A percentile compares a stretch with the other conserved stretches of the same genome.
Conservation (phyloP, 2,113 vertebrate genomes). For the Halcyon malimbica region DNA sequence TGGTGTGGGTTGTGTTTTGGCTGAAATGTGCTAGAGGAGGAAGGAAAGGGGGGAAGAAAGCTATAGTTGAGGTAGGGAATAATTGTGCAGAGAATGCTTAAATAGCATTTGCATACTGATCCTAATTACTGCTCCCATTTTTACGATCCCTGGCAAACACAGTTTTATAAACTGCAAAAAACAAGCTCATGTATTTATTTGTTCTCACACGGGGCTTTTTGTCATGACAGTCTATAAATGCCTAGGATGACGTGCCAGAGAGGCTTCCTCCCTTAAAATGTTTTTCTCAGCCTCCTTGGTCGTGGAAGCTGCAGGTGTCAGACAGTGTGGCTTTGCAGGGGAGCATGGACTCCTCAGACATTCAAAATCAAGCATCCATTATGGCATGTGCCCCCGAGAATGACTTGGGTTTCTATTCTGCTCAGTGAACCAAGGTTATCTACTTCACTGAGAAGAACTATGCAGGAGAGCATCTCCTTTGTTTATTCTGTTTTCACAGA, state of each 20-base stretch:
- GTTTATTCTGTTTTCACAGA: conserved; percentile 37
- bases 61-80: background rate
- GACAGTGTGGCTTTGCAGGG: background rate
- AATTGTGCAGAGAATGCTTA: background rate
- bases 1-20: conserved; percentile 21
- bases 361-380: conserved; percentile 10
- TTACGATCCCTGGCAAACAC: background rate
- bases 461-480: conserved; percentile 35
- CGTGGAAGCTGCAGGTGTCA: background rate
- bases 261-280: background rate
- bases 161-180: conserved; percentile 4
- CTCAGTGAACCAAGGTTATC: conserved; percentile 39
- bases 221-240: background rate
- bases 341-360: background rate
- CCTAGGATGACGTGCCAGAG: background rate
- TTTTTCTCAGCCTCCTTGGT: background rate
- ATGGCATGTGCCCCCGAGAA: background rate
- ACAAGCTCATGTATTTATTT: background rate
- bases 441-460: conserved; percentile 24
- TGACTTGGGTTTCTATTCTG: conserved; percentile 31
- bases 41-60: background rate
- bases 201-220: background rate
- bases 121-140: conserved; percentile 16
- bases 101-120: conserved; percentile 31
- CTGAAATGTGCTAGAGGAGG: background rate